Evolutionary conservation across 2,888 invertebrate species (phyloP).

Genomic region (Hemistola chrysoprasaria): DNA sequence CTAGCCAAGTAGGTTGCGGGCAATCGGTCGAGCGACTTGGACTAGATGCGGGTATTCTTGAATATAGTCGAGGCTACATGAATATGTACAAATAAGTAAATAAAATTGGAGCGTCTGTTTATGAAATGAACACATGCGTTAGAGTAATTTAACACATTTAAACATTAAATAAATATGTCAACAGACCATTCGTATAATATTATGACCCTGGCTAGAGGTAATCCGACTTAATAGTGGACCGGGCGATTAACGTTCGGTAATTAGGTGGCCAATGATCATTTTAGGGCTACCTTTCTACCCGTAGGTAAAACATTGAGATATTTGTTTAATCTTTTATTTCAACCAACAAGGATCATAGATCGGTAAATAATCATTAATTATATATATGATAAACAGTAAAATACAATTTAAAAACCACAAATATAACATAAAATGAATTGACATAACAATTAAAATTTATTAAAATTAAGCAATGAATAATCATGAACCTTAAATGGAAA

Average conservation of each 20-base stretch:
- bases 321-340: too few species aligned
- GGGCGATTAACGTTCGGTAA: constrained; percentile 33
- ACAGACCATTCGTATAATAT: constrained; percentile 25
- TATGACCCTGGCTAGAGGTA: constrained; percentile 39
- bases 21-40: constrained; percentile 49
- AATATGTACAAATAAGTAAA: too few species aligned
- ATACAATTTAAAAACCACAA: too few species aligned
- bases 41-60: constrained; percentile 37
- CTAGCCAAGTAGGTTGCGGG: constrained; percentile 68
- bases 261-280: constrained; percentile 33
- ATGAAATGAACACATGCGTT: constrained; percentile 2
- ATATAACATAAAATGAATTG: too few species aligned
- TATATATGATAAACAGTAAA: too few species aligned
- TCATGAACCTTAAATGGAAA: too few species aligned
- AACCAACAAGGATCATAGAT: too few species aligned
- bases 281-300: constrained; percentile 32
- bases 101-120: too few species aligned
- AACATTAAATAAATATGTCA: constrained; percentile 24
- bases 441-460: too few species aligned
- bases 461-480: too few species aligned
- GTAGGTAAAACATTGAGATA: too few species aligned
- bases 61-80: constrained; percentile 27
- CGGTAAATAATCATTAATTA: too few species aligned
- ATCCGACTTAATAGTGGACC: constrained; percentile 33
- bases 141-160: constrained; percentile 6